Base-by-base conservation (phyloP, 2,888 invertebrate species). In the Heterodera filipjevi region DNA sequence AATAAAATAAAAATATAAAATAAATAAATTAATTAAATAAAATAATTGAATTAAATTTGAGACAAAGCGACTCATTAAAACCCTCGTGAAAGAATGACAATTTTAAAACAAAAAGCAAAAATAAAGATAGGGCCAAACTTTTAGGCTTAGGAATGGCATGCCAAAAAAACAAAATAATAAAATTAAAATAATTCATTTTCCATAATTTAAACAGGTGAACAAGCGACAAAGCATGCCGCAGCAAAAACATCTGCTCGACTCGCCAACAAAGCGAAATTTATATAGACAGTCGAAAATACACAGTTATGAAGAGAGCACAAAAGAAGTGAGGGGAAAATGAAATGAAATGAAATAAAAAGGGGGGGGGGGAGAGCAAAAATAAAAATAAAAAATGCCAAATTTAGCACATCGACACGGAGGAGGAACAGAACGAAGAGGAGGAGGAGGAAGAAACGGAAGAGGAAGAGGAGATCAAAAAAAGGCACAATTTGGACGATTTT, bases 231-330 rank as follows among this genome's bases (percentile, higher is more conserved):
- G 59, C 59, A 27, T 59, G n/a, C 27, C 59, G n/a, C 59, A 59
- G 14, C 49, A 49, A 14, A 49, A 49, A 27, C 59, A 5, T n/a
- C 10, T 59, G 27, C 22, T 75, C 64, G 68, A 59, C 68, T 53
- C 75, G 22, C 59, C 64, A 2, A 64, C 59, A 8, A 75, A 75
- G 30, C 53, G 75, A 2, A 39, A 68, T 8, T 66, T 75, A n/a
- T 30, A 44, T 19, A 32, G 64, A 33, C 30, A 19, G 27, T 35
- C 32, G 68, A 32, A 68, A 27, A 33, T 68, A 14, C 35, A 14
- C 33, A 68, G 68, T 68, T 35, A 14, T 32, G 68, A 68, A 19
- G 68, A 14, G 5, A 19, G 35, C 22, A 35, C 32, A 16, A 68
- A 35, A 35, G 68, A 68, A 8, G 68, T 35, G n/a, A 2, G 27